Conservation (phyloP, 2,113 vertebrate species). For the Delphinus delphis region DNA sequence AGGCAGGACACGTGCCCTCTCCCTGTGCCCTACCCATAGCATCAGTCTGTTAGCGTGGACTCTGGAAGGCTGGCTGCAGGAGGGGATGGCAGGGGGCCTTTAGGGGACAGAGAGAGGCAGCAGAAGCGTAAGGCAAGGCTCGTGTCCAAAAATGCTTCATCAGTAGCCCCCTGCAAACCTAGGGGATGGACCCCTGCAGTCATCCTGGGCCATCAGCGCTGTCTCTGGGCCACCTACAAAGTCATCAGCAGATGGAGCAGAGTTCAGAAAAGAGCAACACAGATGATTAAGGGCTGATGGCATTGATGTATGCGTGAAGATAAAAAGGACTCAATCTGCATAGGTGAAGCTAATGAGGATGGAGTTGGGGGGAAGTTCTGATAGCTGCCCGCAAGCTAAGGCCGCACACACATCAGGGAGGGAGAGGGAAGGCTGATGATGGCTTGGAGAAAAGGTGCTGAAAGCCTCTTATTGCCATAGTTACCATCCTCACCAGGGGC, state of each 20-base stretch:
- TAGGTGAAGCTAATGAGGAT: neutral
- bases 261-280: neutral
- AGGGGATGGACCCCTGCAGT: neutral
- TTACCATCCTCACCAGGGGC: neutral
- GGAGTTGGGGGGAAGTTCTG: neutral
- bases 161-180: neutral
- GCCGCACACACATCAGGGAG: neutral
- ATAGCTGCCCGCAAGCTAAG: neutral
- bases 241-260: neutral
- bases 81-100: neutral
- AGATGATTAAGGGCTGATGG: neutral
- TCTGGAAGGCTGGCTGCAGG: neutral
- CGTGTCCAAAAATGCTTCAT: neutral
- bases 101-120: neutral
- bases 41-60: too few relatives aligned
- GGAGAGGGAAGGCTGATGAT: neutral
- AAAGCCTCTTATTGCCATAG: constrained; percentile 45
- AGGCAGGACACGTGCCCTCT: neutral
- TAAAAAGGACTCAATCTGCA: neutral
- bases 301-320: neutral
- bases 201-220: fast-evolving
- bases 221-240: neutral
- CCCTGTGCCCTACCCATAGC: neutral
- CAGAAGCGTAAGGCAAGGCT: neutral
- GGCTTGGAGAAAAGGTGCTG: neutral